Evolutionary conservation across 1,140 invertebrate genomes (phyloP).

Genomic region (Drosophila littoralis): DNA sequence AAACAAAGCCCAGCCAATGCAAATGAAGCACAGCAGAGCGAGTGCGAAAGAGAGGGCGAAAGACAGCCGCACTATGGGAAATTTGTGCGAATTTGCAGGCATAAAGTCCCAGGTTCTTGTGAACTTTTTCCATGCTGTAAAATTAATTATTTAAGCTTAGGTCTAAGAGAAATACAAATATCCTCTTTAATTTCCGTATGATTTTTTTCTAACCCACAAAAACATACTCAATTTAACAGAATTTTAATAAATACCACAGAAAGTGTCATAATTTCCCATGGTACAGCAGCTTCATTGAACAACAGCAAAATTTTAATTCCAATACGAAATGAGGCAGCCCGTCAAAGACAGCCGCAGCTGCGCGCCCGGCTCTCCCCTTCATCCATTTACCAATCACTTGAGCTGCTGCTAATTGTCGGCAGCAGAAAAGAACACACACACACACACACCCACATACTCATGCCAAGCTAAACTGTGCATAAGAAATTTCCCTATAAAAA

Average conservation of each 20-base stretch:
- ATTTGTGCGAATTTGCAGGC: too few relatives aligned
- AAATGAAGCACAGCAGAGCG: constrained; percentile 2
- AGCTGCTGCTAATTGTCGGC: constrained; percentile 81
- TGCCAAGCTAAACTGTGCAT: constrained; percentile 6
- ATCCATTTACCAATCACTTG: constrained; percentile 60
- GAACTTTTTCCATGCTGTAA: too few relatives aligned
- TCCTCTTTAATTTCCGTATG: neutral
- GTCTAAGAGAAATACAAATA: too few relatives aligned
- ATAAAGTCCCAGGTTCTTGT: too few relatives aligned
- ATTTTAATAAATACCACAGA: neutral
- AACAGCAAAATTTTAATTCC: constrained; percentile 73
- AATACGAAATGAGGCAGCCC: constrained; percentile 76
- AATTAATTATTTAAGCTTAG: too few relatives aligned
- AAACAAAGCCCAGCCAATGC: constrained; percentile 40
- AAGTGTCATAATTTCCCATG: neutral
- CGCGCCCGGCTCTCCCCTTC: neutral
- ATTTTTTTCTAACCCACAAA: neutral
- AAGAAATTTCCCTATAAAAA: constrained; percentile 69
- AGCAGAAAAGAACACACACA: constrained; percentile 48
- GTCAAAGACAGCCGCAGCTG: constrained; percentile 72
- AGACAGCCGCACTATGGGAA: neutral
- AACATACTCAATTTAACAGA: neutral
- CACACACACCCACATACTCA: constrained; percentile 24
- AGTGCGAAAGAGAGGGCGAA: constrained; percentile 6
- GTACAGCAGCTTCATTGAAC: constrained; percentile 30